Base-by-base conservation (phyloP, 2,113 vertebrate genomes). In the Elgaria multicarinata region DNA sequence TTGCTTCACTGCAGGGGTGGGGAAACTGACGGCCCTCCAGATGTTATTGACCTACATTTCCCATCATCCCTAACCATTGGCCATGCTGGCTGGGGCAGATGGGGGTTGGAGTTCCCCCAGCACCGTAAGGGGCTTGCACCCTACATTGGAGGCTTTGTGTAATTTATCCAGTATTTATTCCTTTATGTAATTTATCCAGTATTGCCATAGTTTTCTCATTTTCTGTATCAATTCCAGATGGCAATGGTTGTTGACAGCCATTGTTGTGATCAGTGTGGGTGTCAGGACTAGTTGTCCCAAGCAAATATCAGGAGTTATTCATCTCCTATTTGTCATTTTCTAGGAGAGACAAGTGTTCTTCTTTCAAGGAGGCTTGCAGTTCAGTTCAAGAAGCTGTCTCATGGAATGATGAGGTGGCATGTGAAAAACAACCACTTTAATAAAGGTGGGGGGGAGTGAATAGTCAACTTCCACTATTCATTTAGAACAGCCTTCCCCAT, bases 241-340 rank as follows among this genome's bases (percentile, higher is more conserved):
- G 33, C 5, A 10, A 66, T 72, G 31, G 22, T 50, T 50, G 33
- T 18, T 78, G 86, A 79, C 86, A 78, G 75, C 58, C 36, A 36
- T 44, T 16, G 39, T 75, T 86, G 50, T 66, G 55, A 87, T 78
- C 74, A 87, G 58, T 67, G 83, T 87, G 75, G 75, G 42, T 53
- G 76, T 53, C 31, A 36, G 62, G 76, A 79, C 64, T 69, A 69
- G 80, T 10, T 81, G 77, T 71, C 77, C 44, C 64, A 88, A 81
- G 36, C 22, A 77, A 87, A 87, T 87, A 44, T 33, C 74, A 46
- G 39, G 55, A 44, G 18, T 80, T 80, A 72, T 71, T 87, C 77
- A 81, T 81, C 46, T 79, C 58, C 76, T 80, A 46, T 69, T 87
- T 55, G 46, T 87, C 77, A 31, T 64, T 67, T 87, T 87, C 31